Evolutionary conservation across 2,888 invertebrate species (phyloP).

Genomic region (Taphrorychus bicolor): DNA sequence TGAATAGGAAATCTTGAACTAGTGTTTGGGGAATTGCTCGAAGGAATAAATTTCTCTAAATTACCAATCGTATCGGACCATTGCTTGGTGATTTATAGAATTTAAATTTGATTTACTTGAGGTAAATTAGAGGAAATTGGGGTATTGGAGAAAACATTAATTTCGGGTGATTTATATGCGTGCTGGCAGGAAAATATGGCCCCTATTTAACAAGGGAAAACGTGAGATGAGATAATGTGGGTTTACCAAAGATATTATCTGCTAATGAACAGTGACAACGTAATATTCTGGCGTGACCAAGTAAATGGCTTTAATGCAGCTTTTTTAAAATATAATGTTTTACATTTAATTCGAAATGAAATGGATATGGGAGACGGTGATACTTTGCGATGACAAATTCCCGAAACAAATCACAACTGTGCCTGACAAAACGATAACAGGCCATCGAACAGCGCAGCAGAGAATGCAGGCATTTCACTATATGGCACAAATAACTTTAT

Average conservation of each 20-base stretch:
- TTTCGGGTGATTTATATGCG: neutral
- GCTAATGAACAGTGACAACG: neutral
- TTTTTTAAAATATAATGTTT: neutral
- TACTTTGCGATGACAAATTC: neutral
- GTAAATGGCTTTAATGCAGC: neutral
- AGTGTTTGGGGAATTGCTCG: neutral
- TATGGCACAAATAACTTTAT: neutral
- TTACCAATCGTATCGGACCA: neutral
- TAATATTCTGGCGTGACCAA: neutral
- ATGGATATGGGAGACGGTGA: too few species aligned
- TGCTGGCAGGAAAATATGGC: neutral
- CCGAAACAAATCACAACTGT: neutral
- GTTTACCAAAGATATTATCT: neutral
- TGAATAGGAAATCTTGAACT: neutral
- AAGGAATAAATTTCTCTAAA: conserved; percentile 2
- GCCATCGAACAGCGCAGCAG: neutral
- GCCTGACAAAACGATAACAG: neutral
- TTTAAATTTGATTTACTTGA: conserved; percentile 6
- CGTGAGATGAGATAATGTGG: neutral
- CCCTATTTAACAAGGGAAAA: neutral
- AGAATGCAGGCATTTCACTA: neutral
- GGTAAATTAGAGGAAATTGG: neutral
- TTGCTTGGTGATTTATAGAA: conserved; percentile 1
- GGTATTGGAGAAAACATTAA: neutral
- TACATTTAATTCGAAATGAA: neutral